phyloP scores from a whole-genome alignment of 2,888 invertebrate genomes.

The Drosophila bunnanda region DNA sequence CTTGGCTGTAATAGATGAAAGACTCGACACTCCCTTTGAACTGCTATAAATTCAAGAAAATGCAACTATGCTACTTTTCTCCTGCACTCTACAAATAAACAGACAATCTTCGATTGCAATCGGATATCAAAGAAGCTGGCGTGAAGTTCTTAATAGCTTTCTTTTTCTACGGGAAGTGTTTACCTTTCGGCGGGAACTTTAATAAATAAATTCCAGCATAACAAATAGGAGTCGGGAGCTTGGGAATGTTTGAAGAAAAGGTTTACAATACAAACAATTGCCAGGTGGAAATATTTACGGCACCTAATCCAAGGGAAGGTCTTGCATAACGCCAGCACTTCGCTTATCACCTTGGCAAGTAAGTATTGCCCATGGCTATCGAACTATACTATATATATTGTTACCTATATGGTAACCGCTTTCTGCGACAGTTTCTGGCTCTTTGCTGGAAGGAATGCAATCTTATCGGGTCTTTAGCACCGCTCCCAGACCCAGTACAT shows the following conservation, averaged over 20 bases:
- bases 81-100: conserved; percentile 65
- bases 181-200: conserved; percentile 24
- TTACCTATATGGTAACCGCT: conserved; percentile 11
- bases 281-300: conserved; percentile 1
- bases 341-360: conserved; percentile 54
- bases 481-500: conserved; percentile 14
- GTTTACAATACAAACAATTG: conserved; percentile 1
- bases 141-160: conserved; percentile 60
- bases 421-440: conserved; percentile 13
- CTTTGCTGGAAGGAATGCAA: conserved; percentile 51
- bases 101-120: conserved; percentile 68
- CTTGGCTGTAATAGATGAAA: conserved; percentile 15
- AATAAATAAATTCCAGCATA: conserved; percentile 52
- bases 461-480: conserved; percentile 58
- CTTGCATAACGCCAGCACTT: conserved; percentile 59
- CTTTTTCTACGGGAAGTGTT: conserved; percentile 22
- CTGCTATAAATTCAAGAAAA: conserved; percentile 18
- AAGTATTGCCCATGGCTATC: conserved; percentile 30
- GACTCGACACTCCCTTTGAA: conserved; percentile 43
- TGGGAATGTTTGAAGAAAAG: conserved; percentile 32
- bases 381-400: conserved; percentile 17
- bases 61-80: conserved; percentile 27
- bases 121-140: conserved; percentile 63
- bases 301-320: conserved; percentile 37
- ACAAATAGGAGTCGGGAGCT: conserved; percentile 46